phyloP scores from a whole-genome alignment of 1,140 invertebrate species.

The Drosophila tani region DNA sequence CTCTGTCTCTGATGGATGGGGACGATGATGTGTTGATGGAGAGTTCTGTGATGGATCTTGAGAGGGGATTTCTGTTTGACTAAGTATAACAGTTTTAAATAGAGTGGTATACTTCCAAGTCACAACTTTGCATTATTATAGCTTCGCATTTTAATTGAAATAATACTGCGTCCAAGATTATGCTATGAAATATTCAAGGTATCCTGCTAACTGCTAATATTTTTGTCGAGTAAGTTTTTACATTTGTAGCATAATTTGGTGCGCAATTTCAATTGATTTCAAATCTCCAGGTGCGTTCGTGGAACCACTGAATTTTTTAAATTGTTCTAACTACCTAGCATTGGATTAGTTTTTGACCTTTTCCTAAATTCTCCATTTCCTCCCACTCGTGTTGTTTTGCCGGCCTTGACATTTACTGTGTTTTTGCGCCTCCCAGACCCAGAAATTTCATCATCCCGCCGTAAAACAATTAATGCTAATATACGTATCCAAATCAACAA shows the following conservation, averaged over 20 bases:
- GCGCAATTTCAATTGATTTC: background rate
- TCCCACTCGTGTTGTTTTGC: background rate
- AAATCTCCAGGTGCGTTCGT: background rate
- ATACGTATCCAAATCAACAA: constrained; percentile 43
- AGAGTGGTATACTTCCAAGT: background rate
- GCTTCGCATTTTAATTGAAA: background rate
- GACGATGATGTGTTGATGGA: constrained; percentile 21
- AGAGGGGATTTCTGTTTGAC: no score
- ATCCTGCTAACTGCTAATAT: no score
- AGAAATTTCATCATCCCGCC: constrained; percentile 54
- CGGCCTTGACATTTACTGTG: constrained; percentile 8
- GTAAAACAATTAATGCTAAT: constrained; percentile 71
- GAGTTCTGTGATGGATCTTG: background rate
- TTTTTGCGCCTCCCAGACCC: background rate
- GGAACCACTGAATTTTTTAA: background rate
- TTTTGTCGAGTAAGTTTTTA: background rate
- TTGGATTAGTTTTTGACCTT: background rate
- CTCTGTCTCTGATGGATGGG: constrained; percentile 13
- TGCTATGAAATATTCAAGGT: background rate
- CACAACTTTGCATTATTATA: background rate
- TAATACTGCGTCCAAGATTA: background rate
- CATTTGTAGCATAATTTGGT: background rate
- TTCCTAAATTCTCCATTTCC: background rate
- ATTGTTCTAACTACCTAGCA: background rate
- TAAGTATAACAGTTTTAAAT: background rate